Percentiles rank a stretch among this genome's conserved stretches.
phyloP scores from a whole-genome alignment of 2,888 invertebrate genomes.

The Mesorhabditis spiculigera region DNA sequence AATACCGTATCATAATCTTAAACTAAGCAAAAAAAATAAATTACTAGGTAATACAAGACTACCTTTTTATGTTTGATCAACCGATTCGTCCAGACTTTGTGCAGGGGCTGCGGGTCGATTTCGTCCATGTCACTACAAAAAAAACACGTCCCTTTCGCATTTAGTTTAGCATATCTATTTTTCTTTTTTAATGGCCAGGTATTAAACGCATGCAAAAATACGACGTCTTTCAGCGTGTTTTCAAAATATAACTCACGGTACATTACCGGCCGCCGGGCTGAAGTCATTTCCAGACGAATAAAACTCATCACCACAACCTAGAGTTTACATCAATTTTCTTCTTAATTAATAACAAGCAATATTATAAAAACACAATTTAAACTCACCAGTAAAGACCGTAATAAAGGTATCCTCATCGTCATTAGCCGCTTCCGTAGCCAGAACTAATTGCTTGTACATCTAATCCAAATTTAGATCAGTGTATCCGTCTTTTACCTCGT shows the following conservation, averaged over 20 bases:
- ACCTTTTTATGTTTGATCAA: not conserved
- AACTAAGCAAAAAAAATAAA: too few species aligned
- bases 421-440: not conserved
- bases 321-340: not conserved
- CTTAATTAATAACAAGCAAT: too few species aligned
- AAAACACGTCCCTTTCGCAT: too few species aligned
- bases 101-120: not conserved
- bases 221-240: not conserved
- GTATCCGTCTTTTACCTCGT: not conserved
- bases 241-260: not conserved
- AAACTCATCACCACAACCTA: conserved; percentile 1
- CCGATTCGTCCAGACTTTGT: not conserved
- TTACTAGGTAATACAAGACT: too few species aligned
- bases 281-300: conserved; percentile 4
- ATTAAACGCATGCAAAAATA: too few species aligned
- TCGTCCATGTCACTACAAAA: not conserved
- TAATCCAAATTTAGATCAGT: not conserved
- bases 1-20: too few species aligned
- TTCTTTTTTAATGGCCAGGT: too few species aligned
- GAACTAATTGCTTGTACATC: not conserved
- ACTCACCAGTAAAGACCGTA: not conserved
- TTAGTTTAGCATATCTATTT: too few species aligned
- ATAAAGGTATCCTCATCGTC: conserved; percentile 6
- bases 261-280: not conserved
- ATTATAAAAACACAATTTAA: not conserved